phyloP scores from a whole-genome alignment of 2,888 invertebrate species.

The Malacosoma neustria region DNA sequence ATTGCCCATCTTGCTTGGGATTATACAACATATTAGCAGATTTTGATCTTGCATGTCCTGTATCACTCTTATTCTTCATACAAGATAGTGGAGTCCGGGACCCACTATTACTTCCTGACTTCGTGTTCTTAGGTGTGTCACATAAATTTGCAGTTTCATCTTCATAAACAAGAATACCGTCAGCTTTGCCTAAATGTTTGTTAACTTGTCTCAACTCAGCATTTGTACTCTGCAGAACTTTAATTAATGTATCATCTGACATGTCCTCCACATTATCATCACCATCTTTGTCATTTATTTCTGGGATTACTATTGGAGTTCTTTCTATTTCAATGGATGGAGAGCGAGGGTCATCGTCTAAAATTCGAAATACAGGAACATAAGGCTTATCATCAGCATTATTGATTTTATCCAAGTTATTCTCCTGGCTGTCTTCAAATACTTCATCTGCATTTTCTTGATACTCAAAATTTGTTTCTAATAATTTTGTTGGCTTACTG shows the following conservation, averaged over 20 bases:
- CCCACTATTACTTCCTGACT: conserved; percentile 41
- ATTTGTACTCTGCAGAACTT: conserved; percentile 55
- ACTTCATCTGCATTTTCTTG: conserved; percentile 45
- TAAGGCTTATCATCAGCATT: conserved; percentile 15
- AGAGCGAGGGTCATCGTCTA: conserved; percentile 60
- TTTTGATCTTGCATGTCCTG: conserved; percentile 52
- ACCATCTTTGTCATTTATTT: conserved; percentile 25
- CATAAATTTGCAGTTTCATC: conserved; percentile 47
- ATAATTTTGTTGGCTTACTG: conserved; percentile 49
- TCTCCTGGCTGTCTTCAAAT: conserved; percentile 32
- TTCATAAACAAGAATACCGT: conserved; percentile 75
- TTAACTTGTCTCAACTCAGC: conserved; percentile 33
- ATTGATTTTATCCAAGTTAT: conserved; percentile 10
- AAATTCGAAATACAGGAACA: conserved; percentile 35
- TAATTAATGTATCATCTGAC: conserved; percentile 61
- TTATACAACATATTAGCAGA: conserved; percentile 54
- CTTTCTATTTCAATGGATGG: conserved; percentile 63
- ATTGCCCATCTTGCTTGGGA: conserved; percentile 33
- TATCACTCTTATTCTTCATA: conserved; percentile 63
- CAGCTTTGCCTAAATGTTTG: conserved; percentile 40
- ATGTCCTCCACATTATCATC: conserved; percentile 59
- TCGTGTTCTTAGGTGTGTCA: conserved; percentile 51
- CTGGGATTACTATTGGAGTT: conserved; percentile 60
- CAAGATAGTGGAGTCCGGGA: conserved; percentile 64
- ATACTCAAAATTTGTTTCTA: conserved; percentile 78